Evolutionary conservation across 2,113 vertebrate species (phyloP).

Genomic region (Pelecanoides urinatrix): DNA sequence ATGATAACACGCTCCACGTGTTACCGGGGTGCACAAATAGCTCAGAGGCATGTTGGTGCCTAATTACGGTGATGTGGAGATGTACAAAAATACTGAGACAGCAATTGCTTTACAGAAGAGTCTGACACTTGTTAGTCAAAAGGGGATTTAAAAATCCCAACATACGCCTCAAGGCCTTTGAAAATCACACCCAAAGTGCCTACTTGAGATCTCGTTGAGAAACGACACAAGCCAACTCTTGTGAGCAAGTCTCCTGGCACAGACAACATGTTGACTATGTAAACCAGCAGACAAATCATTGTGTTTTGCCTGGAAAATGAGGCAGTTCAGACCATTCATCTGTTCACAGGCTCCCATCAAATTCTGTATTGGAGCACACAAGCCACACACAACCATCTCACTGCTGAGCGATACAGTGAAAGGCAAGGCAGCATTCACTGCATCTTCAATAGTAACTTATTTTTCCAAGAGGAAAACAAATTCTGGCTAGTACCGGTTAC

Average conservation of each 20-base stretch:
- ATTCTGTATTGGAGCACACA: neutral
- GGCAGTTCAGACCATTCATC: neutral
- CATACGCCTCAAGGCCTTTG: neutral
- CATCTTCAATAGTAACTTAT: neutral
- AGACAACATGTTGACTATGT: neutral
- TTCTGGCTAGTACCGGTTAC: neutral
- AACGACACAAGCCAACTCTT: neutral
- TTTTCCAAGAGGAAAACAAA: neutral
- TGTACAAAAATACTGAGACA: neutral
- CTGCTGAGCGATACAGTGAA: neutral
- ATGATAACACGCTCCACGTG: rapidly evolving
- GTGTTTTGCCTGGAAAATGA: constrained; percentile 12
- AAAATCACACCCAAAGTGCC: neutral
- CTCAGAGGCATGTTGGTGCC: neutral
- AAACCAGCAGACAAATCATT: neutral
- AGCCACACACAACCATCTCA: neutral
- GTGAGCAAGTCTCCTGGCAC: neutral
- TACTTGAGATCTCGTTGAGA: neutral
- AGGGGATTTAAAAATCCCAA: neutral
- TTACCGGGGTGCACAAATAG: neutral
- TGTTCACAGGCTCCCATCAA: neutral
- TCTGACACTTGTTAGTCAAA: neutral
- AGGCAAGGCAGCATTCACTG: neutral
- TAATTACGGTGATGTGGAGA: neutral
- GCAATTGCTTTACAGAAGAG: neutral